Conservation (phyloP, 2,797 vertebrate genomes). For the Acanthopagrus latus region DNA sequence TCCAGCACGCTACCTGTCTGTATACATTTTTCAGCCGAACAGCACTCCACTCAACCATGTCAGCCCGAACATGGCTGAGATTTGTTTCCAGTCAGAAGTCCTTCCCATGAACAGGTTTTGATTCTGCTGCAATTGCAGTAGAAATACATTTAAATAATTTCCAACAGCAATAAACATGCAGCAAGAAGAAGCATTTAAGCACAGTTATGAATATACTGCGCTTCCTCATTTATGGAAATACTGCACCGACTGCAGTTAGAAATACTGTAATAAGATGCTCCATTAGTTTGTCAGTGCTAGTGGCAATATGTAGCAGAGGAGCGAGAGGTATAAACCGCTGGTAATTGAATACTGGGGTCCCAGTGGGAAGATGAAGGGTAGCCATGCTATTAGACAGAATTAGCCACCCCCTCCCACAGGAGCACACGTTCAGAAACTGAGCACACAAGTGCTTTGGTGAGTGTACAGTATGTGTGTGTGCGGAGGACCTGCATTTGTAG, state of each 20-base stretch:
- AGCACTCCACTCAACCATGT: constrained; percentile 60
- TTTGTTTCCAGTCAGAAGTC: constrained; percentile 58
- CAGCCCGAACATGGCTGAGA: constrained; percentile 58
- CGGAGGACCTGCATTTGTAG: constrained; percentile 23
- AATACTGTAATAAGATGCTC: constrained; percentile 70
- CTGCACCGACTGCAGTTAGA: constrained; percentile 31
- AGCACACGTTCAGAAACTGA: constrained; percentile 61
- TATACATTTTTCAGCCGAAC: constrained; percentile 64
- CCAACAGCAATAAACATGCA: constrained; percentile 2
- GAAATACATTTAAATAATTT: constrained; percentile 15
- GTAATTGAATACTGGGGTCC: constrained; percentile 80
- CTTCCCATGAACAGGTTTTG: constrained; percentile 4
- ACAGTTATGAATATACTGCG: constrained; percentile 10
- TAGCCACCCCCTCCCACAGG: constrained; percentile 77
- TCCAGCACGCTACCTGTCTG: constrained; percentile 52
- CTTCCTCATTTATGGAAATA: constrained; percentile 42
- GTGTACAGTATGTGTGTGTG: constrained; percentile 11
- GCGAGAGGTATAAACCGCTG: constrained; percentile 71
- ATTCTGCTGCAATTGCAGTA: constrained; percentile 18
- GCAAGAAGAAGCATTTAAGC: not conserved
- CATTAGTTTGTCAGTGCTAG: constrained; percentile 72
- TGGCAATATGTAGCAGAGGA: constrained; percentile 67
- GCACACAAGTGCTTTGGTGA: constrained; percentile 35
- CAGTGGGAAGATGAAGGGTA: constrained; percentile 80
- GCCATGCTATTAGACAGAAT: constrained; percentile 80